phyloP scores from a whole-genome alignment of 2,888 invertebrate species.

The Amorpha juglandis region DNA sequence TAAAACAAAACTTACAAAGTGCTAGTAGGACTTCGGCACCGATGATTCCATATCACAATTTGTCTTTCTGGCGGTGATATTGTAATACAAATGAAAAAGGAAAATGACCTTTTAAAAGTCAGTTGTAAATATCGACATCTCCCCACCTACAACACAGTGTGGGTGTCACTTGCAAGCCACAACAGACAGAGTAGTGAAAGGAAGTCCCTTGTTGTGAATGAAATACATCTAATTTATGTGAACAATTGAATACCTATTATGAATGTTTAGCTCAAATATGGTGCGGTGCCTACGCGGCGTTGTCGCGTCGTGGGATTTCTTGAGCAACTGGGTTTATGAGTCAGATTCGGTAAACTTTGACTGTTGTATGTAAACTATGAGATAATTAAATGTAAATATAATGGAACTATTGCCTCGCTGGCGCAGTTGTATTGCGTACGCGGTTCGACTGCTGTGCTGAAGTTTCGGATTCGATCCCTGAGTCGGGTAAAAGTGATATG shows the following conservation, averaged over 20 bases:
- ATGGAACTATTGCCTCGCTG: no score
- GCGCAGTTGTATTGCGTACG: no score
- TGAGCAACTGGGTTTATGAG: neutral
- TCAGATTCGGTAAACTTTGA: neutral
- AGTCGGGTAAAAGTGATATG: no score
- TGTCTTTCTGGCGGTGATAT: no score
- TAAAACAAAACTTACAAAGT: no score
- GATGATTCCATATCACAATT: no score
- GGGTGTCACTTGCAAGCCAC: slow-evolving; percentile 13
- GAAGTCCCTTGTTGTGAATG: slow-evolving; percentile 27
- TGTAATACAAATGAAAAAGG: no score
- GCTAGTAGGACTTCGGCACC: no score
- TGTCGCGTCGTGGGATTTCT: neutral
- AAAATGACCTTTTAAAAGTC: neutral
- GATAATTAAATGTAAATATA: no score
- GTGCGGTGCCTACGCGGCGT: neutral
- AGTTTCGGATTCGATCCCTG: no score
- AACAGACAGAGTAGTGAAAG: slow-evolving; percentile 8
- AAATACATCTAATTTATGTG: slow-evolving; percentile 21
- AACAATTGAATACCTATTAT: slow-evolving; percentile 22
- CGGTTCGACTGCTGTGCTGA: no score
- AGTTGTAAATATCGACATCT: neutral
- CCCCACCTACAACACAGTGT: neutral
- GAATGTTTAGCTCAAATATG: neutral
- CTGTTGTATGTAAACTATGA: no score